Conservation (phyloP, 2,888 invertebrate species). For the Litoditis marina region DNA sequence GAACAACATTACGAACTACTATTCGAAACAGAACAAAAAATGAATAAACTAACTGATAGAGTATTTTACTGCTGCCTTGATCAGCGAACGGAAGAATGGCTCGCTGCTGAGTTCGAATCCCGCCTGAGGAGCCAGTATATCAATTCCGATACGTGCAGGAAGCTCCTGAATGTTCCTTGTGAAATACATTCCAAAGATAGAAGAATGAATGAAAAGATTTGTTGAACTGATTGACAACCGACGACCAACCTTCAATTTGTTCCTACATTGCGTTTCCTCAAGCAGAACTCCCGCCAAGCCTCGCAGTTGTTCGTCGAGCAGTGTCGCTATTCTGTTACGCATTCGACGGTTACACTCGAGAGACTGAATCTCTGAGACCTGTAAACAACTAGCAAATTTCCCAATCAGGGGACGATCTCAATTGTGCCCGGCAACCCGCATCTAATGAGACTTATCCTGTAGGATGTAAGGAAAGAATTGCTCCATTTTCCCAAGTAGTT, state of each 20-base stretch:
- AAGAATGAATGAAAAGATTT: neutral
- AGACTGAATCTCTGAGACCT: slow-evolving; percentile 52
- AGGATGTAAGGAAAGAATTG: no score
- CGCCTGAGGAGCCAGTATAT: slow-evolving; percentile 14
- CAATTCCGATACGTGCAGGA: slow-evolving; percentile 33
- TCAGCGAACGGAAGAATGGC: slow-evolving; percentile 55
- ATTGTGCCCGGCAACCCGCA: no score
- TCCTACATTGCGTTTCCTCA: slow-evolving; percentile 44
- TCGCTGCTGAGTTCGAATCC: slow-evolving; percentile 43
- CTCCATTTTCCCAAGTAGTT: no score
- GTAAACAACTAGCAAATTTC: no score
- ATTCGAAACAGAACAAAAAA: neutral
- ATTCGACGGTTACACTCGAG: slow-evolving; percentile 42
- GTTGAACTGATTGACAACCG: no score
- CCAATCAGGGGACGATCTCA: no score
- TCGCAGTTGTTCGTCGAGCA: slow-evolving; percentile 51
- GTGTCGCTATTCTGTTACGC: slow-evolving; percentile 47
- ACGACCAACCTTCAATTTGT: slow-evolving; percentile 33
- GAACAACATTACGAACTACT: no score
- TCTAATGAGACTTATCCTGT: no score
- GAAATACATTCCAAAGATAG: no score
- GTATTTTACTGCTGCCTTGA: slow-evolving; percentile 42
- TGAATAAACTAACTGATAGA: slow-evolving; percentile 24
- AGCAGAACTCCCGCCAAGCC: slow-evolving; percentile 44
- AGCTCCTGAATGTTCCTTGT: slow-evolving; percentile 24